These are phyloP conservation scores for Myripristis murdjan DNA, from an alignment of 2,797 vertebrate species.

Conservation along the genomic window DNA sequence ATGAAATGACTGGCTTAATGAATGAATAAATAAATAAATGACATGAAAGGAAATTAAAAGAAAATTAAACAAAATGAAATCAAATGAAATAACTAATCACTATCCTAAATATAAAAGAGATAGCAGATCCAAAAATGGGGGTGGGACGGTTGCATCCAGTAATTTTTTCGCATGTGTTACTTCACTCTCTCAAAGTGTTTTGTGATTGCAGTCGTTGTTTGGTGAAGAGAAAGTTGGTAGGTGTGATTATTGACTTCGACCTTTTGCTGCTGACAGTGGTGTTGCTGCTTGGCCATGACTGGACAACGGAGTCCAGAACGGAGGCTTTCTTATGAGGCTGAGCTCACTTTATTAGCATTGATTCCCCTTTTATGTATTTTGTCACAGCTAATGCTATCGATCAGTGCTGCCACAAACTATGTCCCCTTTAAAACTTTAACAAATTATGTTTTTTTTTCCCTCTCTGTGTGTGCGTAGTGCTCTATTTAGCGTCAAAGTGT, in stretches of 20 bases:
- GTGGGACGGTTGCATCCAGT: too few relatives aligned
- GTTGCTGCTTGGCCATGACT: slow-evolving; percentile 24
- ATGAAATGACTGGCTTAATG: too few relatives aligned
- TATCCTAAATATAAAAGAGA: too few relatives aligned
- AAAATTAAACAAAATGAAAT: too few relatives aligned
- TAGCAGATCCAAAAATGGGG: too few relatives aligned
- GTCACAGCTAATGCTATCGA: slow-evolving; percentile 82
- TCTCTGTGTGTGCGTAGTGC: slow-evolving; percentile 40
- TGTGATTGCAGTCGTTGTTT: slow-evolving; percentile 36
- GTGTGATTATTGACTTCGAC: slow-evolving; percentile 75
- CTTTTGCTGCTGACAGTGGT: slow-evolving; percentile 54
- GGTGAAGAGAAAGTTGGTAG: slow-evolving; percentile 34
- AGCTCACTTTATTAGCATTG: slow-evolving; percentile 88
- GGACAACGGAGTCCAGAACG: slow-evolving; percentile 49
- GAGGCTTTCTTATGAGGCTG: slow-evolving; percentile 64
- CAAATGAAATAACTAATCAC: too few relatives aligned
- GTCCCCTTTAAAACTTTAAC: slow-evolving; percentile 73
- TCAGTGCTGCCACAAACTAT: slow-evolving; percentile 61
- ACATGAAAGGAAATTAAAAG: too few relatives aligned
- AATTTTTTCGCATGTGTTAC: background rate
- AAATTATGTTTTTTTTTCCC: slow-evolving; percentile 44
- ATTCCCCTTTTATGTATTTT: slow-evolving; percentile 86
- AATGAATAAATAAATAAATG: too few relatives aligned
- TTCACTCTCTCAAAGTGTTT: background rate
- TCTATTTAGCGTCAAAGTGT: slow-evolving; percentile 61